Evolutionary conservation across 2,888 invertebrate genomes (phyloP).

Genomic region (Ormia ochracea): DNA sequence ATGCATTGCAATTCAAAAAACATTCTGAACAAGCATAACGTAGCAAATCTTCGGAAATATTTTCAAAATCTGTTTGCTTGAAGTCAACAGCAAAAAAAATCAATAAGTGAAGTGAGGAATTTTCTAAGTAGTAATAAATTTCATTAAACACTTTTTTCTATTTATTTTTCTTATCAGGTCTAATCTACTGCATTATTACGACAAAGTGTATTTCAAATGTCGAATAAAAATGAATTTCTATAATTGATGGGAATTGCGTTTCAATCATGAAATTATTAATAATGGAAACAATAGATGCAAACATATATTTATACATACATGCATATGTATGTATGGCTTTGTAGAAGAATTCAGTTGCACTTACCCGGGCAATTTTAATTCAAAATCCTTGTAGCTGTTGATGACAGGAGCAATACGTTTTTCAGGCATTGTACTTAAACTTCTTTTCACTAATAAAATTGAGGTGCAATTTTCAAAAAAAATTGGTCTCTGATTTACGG

Average conservation of each 20-base stretch:
- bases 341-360: slow-evolving; percentile 54
- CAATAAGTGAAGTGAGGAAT: too few relatives aligned
- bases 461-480: not conserved
- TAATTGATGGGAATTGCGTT: not conserved
- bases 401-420: slow-evolving; percentile 70
- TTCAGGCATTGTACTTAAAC: slow-evolving; percentile 69
- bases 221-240: slow-evolving; percentile 20
- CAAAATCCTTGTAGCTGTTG: slow-evolving; percentile 70
- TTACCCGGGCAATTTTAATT: slow-evolving; percentile 72
- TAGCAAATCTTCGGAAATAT: too few relatives aligned
- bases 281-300: not conserved
- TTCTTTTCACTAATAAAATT: slow-evolving; percentile 9
- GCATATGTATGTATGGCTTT: too few relatives aligned
- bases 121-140: not conserved
- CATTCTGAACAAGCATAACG: too few relatives aligned
- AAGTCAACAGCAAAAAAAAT: too few relatives aligned
- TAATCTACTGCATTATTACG: slow-evolving; percentile 12
- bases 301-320: too few relatives aligned
- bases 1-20: too few relatives aligned
- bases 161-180: slow-evolving; percentile 14
- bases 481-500: slow-evolving; percentile 8
- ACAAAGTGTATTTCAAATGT: slow-evolving; percentile 8
- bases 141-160: not conserved
- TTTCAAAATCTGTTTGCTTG: too few relatives aligned
- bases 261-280: not conserved